Evolutionary conservation across 2,888 invertebrate genomes (phyloP), one percentile per base, ranked within the genome.

Genomic region (Phaonia tiefii): DNA sequence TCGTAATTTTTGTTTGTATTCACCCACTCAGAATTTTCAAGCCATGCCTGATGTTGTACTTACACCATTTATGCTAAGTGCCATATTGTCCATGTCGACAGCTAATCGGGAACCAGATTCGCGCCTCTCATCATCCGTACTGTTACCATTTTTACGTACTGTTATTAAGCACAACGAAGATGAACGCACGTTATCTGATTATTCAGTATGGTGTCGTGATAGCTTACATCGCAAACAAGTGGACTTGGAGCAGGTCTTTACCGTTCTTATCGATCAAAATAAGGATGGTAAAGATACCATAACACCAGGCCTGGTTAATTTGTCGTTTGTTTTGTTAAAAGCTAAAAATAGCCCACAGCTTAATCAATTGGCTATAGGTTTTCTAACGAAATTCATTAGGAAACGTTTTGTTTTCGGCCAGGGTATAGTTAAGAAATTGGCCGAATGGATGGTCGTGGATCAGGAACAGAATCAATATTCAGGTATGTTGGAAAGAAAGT

Each of bases 1-100:
- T 13, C 44, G 13, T 5, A 44, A 22, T 25, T 37, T 20, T n/a
- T 20, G 17, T 26, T 11, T 0, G 54, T 4, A 44, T 13, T 58
- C n/a, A 49, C 31, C 5, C 58, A 89, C 85, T 90, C 25, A 93
- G 91, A 92, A 90, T 84, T 89, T 93, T 25, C 86, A 90, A 1
- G 91, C 92, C 75, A 91, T 92, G 73, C 93, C 94, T 0, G 93
- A 94, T 86, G 92, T 92, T 69, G 88, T 94, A 54, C 87, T 94
- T 31, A 92, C 94, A 83, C 93, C 94, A 0, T 94, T 94, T 86
- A 91, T 94, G 82, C 88, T 94, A n/a, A 92, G 93, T 77, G 91
- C 93, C 13, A 88, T 94, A 17, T 89, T 94, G 13, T 88, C 89
- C 0, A 90, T 91, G 90, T 88, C 89, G 0, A 86, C 84, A 2